A percentile compares a stretch with the other conserved stretches of the same genome.
phyloP scores from a whole-genome alignment of 1,140 invertebrate genomes.

The Aleiodes sp. region DNA sequence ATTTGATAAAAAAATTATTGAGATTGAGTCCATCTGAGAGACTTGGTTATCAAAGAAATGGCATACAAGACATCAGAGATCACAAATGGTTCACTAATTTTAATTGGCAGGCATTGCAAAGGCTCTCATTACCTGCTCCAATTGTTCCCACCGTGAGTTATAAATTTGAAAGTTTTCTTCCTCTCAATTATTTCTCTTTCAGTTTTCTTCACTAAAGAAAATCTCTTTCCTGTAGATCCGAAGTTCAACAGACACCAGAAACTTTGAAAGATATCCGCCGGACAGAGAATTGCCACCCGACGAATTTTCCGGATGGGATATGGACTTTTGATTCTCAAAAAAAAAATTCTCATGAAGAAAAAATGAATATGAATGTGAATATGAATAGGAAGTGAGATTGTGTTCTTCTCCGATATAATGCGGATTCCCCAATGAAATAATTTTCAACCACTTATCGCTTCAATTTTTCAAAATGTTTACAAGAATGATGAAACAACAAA shows the following conservation, averaged over 20 bases:
- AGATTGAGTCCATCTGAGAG: conserved; percentile 89
- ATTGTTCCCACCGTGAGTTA: conserved; percentile 78
- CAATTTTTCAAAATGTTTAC: too few relatives aligned
- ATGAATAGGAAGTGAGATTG: too few relatives aligned
- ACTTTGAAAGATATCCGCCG: conserved; percentile 72
- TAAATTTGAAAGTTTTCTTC: conserved; percentile 63
- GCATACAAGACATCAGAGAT: conserved; percentile 91
- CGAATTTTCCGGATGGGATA: conserved; percentile 73
- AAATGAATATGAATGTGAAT: too few relatives aligned
- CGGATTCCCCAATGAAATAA: too few relatives aligned
- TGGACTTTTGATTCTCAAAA: conserved; percentile 64
- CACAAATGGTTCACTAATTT: conserved; percentile 97
- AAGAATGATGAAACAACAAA: too few relatives aligned
- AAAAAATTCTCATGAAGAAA: too few relatives aligned
- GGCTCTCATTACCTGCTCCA: conserved; percentile 78
- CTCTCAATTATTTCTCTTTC: conserved; percentile 8
- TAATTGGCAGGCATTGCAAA: conserved; percentile 87
- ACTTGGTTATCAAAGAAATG: conserved; percentile 90
- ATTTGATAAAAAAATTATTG: conserved; percentile 89
- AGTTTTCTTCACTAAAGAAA: neutral
- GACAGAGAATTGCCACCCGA: conserved; percentile 70
- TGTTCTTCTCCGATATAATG: too few relatives aligned
- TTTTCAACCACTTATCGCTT: too few relatives aligned
- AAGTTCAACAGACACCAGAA: conserved; percentile 65
- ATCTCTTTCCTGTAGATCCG: conserved; percentile 56